A percentile compares a stretch with the other conserved stretches of the same genome.
phyloP scores from a whole-genome alignment of 2,797 vertebrate genomes.

The Rhinoraja longicauda region DNA sequence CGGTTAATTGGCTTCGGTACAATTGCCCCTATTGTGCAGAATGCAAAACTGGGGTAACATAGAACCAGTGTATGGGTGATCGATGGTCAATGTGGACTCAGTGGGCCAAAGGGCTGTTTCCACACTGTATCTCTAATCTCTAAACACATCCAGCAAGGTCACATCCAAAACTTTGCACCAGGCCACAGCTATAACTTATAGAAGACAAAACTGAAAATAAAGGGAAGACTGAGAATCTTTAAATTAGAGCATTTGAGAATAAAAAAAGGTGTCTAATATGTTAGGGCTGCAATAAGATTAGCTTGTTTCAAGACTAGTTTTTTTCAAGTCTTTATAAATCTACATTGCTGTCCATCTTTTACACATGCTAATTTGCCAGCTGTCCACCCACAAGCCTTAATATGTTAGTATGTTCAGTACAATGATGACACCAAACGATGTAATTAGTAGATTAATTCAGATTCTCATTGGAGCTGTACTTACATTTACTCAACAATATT shows the following conservation, averaged over 20 bases:
- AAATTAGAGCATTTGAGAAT: background rate
- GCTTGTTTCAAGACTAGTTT: background rate
- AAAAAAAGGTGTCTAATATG: no score
- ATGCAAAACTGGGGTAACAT: no score
- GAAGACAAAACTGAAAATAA: background rate
- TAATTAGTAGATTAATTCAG: constrained; percentile 30
- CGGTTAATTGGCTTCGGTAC: no score
- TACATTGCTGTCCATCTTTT: background rate
- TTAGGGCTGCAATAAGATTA: no score
- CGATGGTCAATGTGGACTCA: no score
- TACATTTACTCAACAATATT: background rate
- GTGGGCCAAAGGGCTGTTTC: no score
- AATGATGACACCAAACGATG: background rate
- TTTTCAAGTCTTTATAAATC: background rate
- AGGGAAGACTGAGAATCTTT: background rate
- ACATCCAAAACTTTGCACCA: background rate
- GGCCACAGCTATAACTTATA: background rate
- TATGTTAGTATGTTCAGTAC: background rate
- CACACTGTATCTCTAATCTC: no score
- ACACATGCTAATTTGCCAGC: background rate
- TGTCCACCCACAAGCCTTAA: background rate
- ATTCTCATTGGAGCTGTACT: background rate
- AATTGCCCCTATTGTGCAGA: no score
- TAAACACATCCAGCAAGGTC: background rate
- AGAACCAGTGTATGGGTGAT: no score